Base-by-base conservation (phyloP, 2,797 vertebrate species). In the Myotis planiceps region DNA sequence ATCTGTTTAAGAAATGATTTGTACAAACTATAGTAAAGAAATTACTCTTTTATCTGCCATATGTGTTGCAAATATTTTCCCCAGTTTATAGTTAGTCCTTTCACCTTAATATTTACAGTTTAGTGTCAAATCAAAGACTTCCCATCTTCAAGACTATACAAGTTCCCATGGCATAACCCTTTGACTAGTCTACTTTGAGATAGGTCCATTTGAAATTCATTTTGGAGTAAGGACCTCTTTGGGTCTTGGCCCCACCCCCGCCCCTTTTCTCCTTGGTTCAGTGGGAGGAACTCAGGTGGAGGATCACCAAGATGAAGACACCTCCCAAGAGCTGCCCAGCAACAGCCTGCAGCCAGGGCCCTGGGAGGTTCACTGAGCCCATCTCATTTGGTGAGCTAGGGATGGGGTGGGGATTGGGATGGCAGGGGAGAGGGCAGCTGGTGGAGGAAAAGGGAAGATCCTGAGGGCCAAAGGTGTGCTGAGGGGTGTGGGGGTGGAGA, bases 11-110 rank as follows among this genome's bases (percentile, higher is more conserved):
- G 32, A 92, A 94, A 55, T 79, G 32, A 79, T 93, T 91, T 96
- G 39, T 93, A 63, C 12, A 79, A 84, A 21, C 19, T 63, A 7
- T 82, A 75, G 51, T 93, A 93, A 95, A 80, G 83, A 93, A 80
- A 75, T 65, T 79, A 72, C 18, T 37, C 74, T 90, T 47, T 72
- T 45, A 63, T 34, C 49, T 85, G 55, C 76, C 10, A 39, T n/a
- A 63, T 88, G 27, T 75, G 72, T 88, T 68, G 42, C 83, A 78
- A 32, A 45, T 90, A 87, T 68, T 95, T 76, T 6, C 45, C 82
- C 25, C 55, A 32, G 45, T 58, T 79, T 69, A 78, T 71, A 66
- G 39, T 74, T 82, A 49, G 39, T 74, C 49, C 9, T 60, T 60
- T 60, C 14, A 60, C 58, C 27, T 60, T 60, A 58, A 27, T 83